Percentiles rank a stretch among this genome's conserved stretches.
phyloP scores from a whole-genome alignment of 2,888 invertebrate species.

The Pseudeuparius sepicola region DNA sequence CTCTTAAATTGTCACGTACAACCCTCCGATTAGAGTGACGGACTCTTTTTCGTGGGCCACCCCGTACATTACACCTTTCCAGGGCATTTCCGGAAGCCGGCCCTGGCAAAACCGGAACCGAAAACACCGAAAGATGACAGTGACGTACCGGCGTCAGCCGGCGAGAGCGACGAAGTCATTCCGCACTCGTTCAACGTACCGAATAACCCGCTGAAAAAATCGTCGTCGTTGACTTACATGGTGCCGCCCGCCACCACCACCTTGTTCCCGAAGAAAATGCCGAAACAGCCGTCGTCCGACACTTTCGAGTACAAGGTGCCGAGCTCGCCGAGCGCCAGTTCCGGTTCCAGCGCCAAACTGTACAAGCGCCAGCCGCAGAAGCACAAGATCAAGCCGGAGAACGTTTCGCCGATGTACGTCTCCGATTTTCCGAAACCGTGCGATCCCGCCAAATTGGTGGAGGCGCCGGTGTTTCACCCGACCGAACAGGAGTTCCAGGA shows the following conservation, averaged over 20 bases:
- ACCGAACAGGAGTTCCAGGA: conserved; percentile 77
- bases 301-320: conserved; percentile 37
- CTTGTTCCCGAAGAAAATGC: no score
- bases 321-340: conserved; percentile 39
- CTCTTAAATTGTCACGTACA: no score
- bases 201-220: no score
- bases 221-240: no score
- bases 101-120: conserved; percentile 26
- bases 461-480: conserved; percentile 73
- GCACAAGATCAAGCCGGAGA: conserved; percentile 26
- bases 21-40: no score
- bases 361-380: conserved; percentile 32
- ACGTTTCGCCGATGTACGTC: conserved; percentile 33
- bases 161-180: no score
- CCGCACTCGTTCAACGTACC: no score
- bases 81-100: conserved; percentile 32
- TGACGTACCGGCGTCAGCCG: conserved; percentile 14
- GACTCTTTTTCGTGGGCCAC: no score
- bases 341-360: conserved; percentile 37
- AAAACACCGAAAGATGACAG: conserved; percentile 20
- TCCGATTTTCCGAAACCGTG: conserved; percentile 39
- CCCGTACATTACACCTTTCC: no score
- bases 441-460: conserved; percentile 48
- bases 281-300: no score
- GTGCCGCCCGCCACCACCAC: no score